A percentile compares a stretch with the other conserved stretches of the same genome.
These are phyloP conservation scores for Eupsilia transversa DNA, from an alignment of 2,888 invertebrate species.

Conservation along the genomic window DNA sequence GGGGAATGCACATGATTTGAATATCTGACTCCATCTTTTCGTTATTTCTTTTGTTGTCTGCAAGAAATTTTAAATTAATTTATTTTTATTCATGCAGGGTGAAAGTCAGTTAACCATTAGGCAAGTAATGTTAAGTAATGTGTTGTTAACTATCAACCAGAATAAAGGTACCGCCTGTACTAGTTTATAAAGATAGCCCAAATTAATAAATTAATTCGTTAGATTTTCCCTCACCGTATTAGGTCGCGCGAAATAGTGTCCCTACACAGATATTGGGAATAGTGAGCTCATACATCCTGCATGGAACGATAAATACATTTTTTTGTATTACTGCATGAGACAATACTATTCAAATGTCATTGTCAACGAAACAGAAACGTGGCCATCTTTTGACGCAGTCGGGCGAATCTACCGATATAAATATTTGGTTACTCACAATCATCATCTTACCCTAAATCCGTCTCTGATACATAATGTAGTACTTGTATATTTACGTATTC, in stretches of 20 bases:
- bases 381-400: background rate
- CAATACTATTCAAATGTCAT: background rate
- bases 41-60: slow-evolving; percentile 11
- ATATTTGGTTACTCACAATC: background rate
- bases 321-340: background rate
- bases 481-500: slow-evolving; percentile 11
- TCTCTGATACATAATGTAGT: slow-evolving; percentile 1
- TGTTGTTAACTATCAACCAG: background rate
- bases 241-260: background rate
- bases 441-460: background rate
- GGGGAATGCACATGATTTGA: slow-evolving; percentile 23
- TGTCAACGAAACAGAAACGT: background rate
- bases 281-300: background rate
- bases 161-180: background rate
- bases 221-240: background rate
- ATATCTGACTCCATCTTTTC: slow-evolving; percentile 22
- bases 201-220: background rate
- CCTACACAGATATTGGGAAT: background rate
- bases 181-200: background rate
- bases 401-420: background rate
- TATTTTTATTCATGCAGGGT: background rate
- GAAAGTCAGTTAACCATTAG: background rate
- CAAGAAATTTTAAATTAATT: background rate
- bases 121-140: background rate
- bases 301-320: background rate